Conservation (phyloP, 2,888 invertebrate species). For the Stomorhina lunata region DNA sequence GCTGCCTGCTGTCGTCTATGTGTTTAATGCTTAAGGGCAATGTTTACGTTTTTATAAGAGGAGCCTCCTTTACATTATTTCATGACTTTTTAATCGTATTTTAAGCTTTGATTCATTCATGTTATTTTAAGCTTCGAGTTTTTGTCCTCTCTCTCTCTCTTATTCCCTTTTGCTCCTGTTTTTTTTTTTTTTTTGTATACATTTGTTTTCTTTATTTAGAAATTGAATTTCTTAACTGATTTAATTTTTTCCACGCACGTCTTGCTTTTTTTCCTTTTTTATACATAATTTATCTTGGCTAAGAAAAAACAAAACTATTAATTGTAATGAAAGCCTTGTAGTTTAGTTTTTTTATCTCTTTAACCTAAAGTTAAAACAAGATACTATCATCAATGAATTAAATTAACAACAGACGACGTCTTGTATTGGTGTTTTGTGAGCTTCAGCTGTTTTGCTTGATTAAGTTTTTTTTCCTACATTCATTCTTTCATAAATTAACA, state of each 20-base stretch:
- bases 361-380: constrained; percentile 49
- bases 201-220: not conserved
- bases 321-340: constrained; percentile 41
- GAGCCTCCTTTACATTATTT: too few species aligned
- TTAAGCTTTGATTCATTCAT: too few species aligned
- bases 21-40: too few species aligned
- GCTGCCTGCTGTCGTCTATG: too few species aligned
- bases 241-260: constrained; percentile 60
- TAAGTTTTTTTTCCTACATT: constrained; percentile 14
- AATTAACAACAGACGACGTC: constrained; percentile 47
- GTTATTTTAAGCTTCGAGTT: too few species aligned
- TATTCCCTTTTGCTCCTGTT: too few species aligned
- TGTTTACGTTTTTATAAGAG: too few species aligned
- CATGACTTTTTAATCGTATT: too few species aligned
- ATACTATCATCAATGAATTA: constrained; percentile 58
- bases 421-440: constrained; percentile 18
- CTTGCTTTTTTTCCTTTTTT: not conserved
- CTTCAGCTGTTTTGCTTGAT: constrained; percentile 25
- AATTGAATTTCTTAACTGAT: constrained; percentile 30
- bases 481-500: constrained; percentile 56
- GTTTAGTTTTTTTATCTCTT: constrained; percentile 52
- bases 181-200: too few species aligned
- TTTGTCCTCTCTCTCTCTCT: too few species aligned
- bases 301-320: too few species aligned
- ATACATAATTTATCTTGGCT: not conserved